Base-by-base conservation (phyloP, 1,140 invertebrate genomes). In the Hyphantria cunea region DNA sequence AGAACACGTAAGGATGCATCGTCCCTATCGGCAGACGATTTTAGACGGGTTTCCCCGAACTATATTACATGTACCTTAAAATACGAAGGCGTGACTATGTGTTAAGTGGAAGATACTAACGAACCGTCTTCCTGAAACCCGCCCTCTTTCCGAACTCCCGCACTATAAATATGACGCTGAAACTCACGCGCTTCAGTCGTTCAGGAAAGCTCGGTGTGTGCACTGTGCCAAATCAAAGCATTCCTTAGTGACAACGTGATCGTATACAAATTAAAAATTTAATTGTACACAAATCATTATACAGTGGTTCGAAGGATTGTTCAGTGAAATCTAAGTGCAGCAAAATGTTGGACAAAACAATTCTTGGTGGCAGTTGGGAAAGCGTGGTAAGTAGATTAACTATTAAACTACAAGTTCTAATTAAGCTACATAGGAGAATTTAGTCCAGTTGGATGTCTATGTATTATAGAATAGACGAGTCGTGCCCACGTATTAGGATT, bases 281-380 rank as follows among this genome's bases (percentile, higher is more conserved):
- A 74, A 67, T 65, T 60, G 55, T 42, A 42, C 17, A 32, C 3
- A 37, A 37, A 17, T 49, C 15, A 12, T 50, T 47, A 17, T 3
- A n/a, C 17, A 45, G 32, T 52, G 39, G 15, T 64, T 76, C 68
- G 73, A n/a, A 69, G 74, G 62, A 54, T 65, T 66, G 70, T 74
- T 69, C 68, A 63, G 50, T 55, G 44, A 44, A 55, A 48, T 37
- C 33, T 61, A 60, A 66, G 68, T 72, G 70, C 37, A 15, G 14
- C 59, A 79, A 73, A 31, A 90, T 90, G 87, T 82, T 90, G 84
- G 87, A 90, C 80, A 87, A 84, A 70, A 77, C 78, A 9, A 79
- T 83, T 53, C 50, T 90, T 41, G 87, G 87, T 42, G 87, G 82
- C 69, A 90, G 87, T 80, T 89, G 86, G 87, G 87, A 90, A 70